Percentiles rank a stretch among this genome's conserved stretches.
phyloP scores from a whole-genome alignment of 2,888 invertebrate genomes.

The Caenorhabditis zanzibari region DNA sequence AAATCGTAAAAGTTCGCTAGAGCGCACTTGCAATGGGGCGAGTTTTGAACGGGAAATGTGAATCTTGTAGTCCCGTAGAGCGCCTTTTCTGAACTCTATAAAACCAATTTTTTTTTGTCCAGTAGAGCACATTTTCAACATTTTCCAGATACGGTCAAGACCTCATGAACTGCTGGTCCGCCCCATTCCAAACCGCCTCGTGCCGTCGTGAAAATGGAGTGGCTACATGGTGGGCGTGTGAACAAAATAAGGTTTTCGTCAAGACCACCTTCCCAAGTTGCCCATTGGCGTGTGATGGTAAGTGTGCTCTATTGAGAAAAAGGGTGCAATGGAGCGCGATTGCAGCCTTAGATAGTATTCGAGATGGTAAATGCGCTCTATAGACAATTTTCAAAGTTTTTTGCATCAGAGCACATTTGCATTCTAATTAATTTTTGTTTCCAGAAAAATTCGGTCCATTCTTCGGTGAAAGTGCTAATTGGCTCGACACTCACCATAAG shows the following conservation, averaged over 20 bases:
- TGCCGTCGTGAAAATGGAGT: conserved; percentile 65
- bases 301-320: conserved; percentile 1
- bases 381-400: too few relatives aligned
- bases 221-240: conserved; percentile 74
- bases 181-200: conserved; percentile 68
- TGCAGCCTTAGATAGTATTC: too few relatives aligned
- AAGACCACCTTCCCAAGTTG: conserved; percentile 71
- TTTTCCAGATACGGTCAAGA: conserved; percentile 66
- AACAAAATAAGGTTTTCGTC: conserved; percentile 67
- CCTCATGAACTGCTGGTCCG: conserved; percentile 73
- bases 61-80: not conserved
- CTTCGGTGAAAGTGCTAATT: conserved; percentile 40
- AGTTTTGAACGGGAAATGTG: too few relatives aligned
- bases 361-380: too few relatives aligned
- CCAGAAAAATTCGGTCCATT: conserved; percentile 61
- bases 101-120: not conserved
- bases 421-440: not conserved
- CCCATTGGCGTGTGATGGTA: conserved; percentile 67
- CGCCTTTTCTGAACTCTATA: not conserved
- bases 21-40: too few relatives aligned
- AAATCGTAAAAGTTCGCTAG: too few relatives aligned
- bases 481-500: conserved; percentile 66
- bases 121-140: not conserved
- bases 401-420: not conserved
- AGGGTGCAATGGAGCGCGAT: not conserved